Evolutionary conservation across 2,888 invertebrate species (phyloP).

Genomic region (Coelinius sp.): DNA sequence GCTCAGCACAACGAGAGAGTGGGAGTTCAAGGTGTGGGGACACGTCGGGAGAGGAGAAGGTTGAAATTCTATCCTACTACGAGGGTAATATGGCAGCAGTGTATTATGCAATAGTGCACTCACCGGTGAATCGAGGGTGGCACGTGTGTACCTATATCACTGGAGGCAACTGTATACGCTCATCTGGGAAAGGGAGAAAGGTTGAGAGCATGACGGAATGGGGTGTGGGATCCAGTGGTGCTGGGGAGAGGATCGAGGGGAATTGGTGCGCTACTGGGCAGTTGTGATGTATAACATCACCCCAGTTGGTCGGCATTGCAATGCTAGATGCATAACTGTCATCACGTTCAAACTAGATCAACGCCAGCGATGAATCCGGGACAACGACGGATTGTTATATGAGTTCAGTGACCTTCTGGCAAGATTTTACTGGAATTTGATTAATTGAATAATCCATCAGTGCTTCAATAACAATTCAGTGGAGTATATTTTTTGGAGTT

Average conservation of each 20-base stretch:
- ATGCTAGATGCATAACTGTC: slow-evolving; percentile 67
- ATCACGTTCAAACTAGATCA: slow-evolving; percentile 65
- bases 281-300: slow-evolving; percentile 63
- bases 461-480: neutral
- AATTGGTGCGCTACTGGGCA: slow-evolving; percentile 8
- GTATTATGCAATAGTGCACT: slow-evolving; percentile 63
- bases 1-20: slow-evolving; percentile 44
- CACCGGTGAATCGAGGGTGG: slow-evolving; percentile 51
- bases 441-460: slow-evolving; percentile 19
- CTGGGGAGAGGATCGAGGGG: slow-evolving; percentile 39
- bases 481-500: neutral
- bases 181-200: slow-evolving; percentile 36
- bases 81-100: slow-evolving; percentile 58
- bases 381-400: slow-evolving; percentile 47
- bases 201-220: slow-evolving; percentile 22
- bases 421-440: slow-evolving; percentile 29
- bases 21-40: slow-evolving; percentile 25
- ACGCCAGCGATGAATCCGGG: slow-evolving; percentile 51
- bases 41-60: slow-evolving; percentile 38
- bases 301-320: slow-evolving; percentile 59
- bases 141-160: slow-evolving; percentile 52
- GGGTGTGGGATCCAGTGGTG: slow-evolving; percentile 31
- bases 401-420: slow-evolving; percentile 40
- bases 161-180: slow-evolving; percentile 20
- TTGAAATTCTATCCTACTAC: slow-evolving; percentile 52